phyloP scores from a whole-genome alignment of 2,888 invertebrate species.

The Campaea margaritaria region DNA sequence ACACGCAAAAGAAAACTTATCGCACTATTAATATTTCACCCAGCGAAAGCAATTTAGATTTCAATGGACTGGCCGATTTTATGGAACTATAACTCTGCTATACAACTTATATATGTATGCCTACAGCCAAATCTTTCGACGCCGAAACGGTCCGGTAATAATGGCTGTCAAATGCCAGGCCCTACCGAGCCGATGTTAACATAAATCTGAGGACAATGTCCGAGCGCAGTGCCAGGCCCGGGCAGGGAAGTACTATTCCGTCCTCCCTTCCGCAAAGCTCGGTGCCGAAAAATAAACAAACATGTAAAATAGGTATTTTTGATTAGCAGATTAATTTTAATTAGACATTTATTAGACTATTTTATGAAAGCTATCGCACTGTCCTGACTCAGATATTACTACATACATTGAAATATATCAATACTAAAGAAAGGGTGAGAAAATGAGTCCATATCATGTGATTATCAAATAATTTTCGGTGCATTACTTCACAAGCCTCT shows the following conservation, averaged over 20 bases:
- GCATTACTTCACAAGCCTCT: too few relatives aligned
- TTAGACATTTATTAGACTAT: too few relatives aligned
- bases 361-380: not conserved
- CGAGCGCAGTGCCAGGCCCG: constrained; percentile 2
- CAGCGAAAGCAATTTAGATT: constrained; percentile 10
- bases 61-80: constrained; percentile 2
- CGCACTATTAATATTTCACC: constrained; percentile 5
- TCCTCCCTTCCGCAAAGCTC: not conserved
- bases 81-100: constrained; percentile 16
- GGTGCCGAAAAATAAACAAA: not conserved
- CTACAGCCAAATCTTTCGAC: constrained; percentile 26
- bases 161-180: constrained; percentile 43
- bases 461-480: too few relatives aligned
- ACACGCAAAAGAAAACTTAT: constrained; percentile 1
- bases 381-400: too few relatives aligned
- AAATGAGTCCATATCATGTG: too few relatives aligned
- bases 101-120: constrained; percentile 6
- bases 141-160: constrained; percentile 38
- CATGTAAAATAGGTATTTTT: not conserved
- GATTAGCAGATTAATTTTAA: not conserved
- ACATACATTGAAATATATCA: too few relatives aligned
- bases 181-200: constrained; percentile 24
- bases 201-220: constrained; percentile 32
- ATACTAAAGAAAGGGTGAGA: too few relatives aligned
- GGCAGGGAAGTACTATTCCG: not conserved